Evolutionary conservation across 2,888 invertebrate species (phyloP).

Genomic region (Nezara viridula): DNA sequence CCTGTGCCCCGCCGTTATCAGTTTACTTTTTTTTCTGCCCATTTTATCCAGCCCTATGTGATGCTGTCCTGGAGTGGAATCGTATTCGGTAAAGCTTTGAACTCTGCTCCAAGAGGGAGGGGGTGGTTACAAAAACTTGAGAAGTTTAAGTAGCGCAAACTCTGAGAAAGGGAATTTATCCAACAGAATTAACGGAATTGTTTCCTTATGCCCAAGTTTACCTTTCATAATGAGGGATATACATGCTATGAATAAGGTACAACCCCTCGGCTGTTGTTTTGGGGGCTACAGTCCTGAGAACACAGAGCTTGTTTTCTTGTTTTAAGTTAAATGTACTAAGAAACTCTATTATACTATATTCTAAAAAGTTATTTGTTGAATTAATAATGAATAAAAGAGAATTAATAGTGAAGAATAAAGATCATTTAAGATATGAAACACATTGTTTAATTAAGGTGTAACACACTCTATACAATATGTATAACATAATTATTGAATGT

Average conservation of each 20-base stretch:
- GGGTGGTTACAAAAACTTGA: not conserved
- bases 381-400: not conserved
- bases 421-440: too few relatives aligned
- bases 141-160: not conserved
- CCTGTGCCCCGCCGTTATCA: not conserved
- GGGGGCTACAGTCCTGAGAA: not conserved
- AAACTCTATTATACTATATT: not conserved
- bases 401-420: too few relatives aligned
- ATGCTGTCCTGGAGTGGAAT: not conserved
- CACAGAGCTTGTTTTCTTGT: not conserved
- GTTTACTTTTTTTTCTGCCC: not conserved
- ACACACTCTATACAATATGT: too few relatives aligned
- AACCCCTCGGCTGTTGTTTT: not conserved
- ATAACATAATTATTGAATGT: too few relatives aligned
- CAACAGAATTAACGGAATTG: constrained; percentile 5
- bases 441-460: too few relatives aligned
- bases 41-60: not conserved
- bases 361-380: not conserved
- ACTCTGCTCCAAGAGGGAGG: not conserved
- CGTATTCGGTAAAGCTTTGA: not conserved
- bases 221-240: constrained; percentile 30
- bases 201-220: constrained; percentile 25
- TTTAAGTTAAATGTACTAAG: not conserved
- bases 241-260: constrained; percentile 29
- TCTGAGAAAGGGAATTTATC: constrained; percentile 26